Evolutionary conservation across 35 echinoderm and acorn worm genomes (phyloP), one percentile per base, ranked within the genome.

Genomic region (Strongylocentrotus purpuratus): DNA sequence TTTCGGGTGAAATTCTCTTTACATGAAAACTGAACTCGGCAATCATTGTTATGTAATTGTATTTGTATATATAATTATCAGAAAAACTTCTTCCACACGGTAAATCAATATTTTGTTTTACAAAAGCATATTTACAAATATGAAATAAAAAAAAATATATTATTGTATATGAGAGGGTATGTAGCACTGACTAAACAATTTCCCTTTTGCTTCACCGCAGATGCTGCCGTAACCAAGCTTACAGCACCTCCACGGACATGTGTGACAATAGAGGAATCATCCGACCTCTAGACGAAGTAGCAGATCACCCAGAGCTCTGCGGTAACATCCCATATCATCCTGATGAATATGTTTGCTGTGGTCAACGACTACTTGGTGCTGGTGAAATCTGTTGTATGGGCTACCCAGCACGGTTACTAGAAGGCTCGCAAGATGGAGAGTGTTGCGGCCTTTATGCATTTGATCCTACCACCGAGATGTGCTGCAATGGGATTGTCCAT

Each of bases 161-260:
- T 28, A 5, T 25, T 70, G 18, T 70, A 14, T 55, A 14, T 78
- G 15, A 59, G 28, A 78, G 65, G 5, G 5, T 78, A 9, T 28
- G 25, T 78, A 28, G 65, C 65, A 78, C 20, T 78, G 22, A 28
- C 5, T 71, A 71, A 71, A 25, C 61, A 28, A 2, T 55, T 55
- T 55, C 15, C 17, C 20, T n/a, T 78, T 78, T 78, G 65, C 20
- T 78, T 78, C 65, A 33, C 31, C 31, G 12, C 48, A 93, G 91
- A 47, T 93, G 91, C 46, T 93, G 91, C 46, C 91, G 48, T 6
- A 93, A 33, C 91, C 17, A 93, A 31, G 91, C 91, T 11, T 93
- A 93, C 91, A 58, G 25, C 48, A 33, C 91, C 15, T 13, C 20
- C 46, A 93, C 91, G 11, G 47, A 93, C 48, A 58, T 93, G 46